Base-by-base conservation (phyloP, 1,140 invertebrate species). In the Centruroides vittatus region DNA sequence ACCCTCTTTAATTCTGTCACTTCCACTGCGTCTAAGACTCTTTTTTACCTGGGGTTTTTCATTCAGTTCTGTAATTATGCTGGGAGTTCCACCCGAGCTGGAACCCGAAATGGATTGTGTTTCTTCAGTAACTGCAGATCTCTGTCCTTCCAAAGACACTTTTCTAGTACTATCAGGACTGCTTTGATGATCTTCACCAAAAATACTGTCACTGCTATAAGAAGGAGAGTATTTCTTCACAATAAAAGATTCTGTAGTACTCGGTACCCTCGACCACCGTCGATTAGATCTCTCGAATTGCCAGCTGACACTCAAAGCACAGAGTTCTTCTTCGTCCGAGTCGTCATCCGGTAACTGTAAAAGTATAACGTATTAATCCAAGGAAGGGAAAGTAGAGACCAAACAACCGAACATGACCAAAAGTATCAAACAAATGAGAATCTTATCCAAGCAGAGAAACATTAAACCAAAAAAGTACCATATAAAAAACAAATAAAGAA, bases 241-340 rank as follows among this genome's bases (percentile, higher is more conserved):
- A 0, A 41, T 8, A 8, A 41, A 41, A 41, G 41, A 1, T 41
- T 41, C 41, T 41, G 41, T 47, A 10, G 56, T 13, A 4, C 54
- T 49, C 47, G 64, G 60, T 41, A 89, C 84, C 57, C 92, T 76
- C 5, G 90, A 94, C 93, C 93, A 96, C 61, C 91, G 79, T 54
- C 89, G 79, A 23, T 86, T 88, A 70, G 89, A 88, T 53, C 87
- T 84, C 76, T 94, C 88, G 74, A 89, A 95, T 64, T 87, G 89
- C 93, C 93, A 96, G 70, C 93, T 91, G 69, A 92, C 88, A 73
- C 89, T 93, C 23, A 95, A 76, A 1, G 92, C 92, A 74, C 89
- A 93, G 55, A 75, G 70, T 61, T 89, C 88, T 62, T 89, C 88
- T 61, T 94, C 91, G 67, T 92, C 89, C 10, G 88, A 91, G 68